Evolutionary conservation across 2,113 vertebrate species (phyloP).

Genomic region (Chloropsis cyanopogon): DNA sequence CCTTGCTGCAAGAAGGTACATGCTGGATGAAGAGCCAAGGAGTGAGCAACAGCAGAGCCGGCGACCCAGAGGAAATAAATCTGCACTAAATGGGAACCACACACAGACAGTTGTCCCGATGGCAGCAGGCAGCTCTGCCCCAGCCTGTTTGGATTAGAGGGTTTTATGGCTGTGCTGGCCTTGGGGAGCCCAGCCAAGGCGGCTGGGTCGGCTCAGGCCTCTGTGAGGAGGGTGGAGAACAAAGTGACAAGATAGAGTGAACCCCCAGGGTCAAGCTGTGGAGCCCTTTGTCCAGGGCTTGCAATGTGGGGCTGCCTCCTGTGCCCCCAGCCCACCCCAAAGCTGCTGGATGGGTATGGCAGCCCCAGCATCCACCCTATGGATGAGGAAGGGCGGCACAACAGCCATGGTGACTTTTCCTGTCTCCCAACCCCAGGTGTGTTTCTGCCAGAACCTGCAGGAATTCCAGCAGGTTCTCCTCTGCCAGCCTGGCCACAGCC

Average conservation of each 20-base stretch:
- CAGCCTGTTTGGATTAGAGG: constrained; percentile 23
- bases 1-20: constrained; percentile 20
- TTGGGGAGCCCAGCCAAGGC: not conserved
- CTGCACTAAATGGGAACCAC: constrained; percentile 33
- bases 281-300: rapidly evolving
- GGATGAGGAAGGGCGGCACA: not conserved
- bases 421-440: too few species aligned
- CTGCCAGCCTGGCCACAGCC: not conserved
- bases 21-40: not conserved
- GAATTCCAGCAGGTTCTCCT: not conserved
- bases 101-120: not conserved
- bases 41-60: not conserved
- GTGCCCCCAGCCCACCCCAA: not conserved
- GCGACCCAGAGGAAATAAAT: constrained; percentile 39
- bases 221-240: not conserved
- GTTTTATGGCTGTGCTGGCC: not conserved
- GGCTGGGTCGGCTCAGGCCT: not conserved
- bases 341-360: not conserved
- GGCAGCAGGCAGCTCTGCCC: constrained; percentile 2
- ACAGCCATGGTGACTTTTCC: not conserved
- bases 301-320: not conserved
- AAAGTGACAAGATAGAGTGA: not conserved
- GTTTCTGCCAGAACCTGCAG: not conserved
- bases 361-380: not conserved
- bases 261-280: not conserved